phyloP scores from a whole-genome alignment of 2,888 invertebrate species.

The Pediacus dermestoides region DNA sequence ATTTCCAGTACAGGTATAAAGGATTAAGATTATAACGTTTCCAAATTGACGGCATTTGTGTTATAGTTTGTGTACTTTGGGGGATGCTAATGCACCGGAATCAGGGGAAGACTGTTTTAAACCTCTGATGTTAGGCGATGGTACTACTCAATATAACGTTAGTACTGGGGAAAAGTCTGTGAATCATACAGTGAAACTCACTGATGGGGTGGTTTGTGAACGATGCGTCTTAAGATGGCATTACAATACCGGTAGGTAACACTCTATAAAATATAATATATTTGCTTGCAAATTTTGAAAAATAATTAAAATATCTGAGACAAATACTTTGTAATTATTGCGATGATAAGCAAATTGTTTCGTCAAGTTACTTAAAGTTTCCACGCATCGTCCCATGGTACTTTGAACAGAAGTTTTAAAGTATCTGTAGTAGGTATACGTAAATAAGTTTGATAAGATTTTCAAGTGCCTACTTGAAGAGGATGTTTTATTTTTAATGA shows the following conservation, averaged over 20 bases:
- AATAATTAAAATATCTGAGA: no score
- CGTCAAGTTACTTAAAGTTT: no score
- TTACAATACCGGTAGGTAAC: slow-evolving; percentile 42
- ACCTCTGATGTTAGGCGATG: slow-evolving; percentile 31
- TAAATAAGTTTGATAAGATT: no score
- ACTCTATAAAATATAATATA: neutral
- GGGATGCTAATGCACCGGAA: slow-evolving; percentile 45
- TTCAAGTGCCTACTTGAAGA: no score
- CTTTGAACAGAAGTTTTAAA: no score
- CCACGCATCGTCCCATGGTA: no score
- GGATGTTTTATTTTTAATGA: no score
- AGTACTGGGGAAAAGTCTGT: slow-evolving; percentile 27
- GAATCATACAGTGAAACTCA: slow-evolving; percentile 39
- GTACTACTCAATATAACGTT: slow-evolving; percentile 35
- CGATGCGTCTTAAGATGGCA: slow-evolving; percentile 52
- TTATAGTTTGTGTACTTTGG: slow-evolving; percentile 53
- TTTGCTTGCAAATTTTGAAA: no score
- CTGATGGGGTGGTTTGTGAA: slow-evolving; percentile 44
- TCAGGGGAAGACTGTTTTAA: slow-evolving; percentile 53
- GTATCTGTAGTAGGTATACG: no score
- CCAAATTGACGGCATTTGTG: neutral
- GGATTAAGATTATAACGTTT: neutral
- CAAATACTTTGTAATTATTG: no score
- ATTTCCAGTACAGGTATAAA: slow-evolving; percentile 35
- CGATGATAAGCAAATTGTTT: no score